phyloP scores from a whole-genome alignment of 2,113 vertebrate genomes.

The Phylloscopus trochiloides region DNA sequence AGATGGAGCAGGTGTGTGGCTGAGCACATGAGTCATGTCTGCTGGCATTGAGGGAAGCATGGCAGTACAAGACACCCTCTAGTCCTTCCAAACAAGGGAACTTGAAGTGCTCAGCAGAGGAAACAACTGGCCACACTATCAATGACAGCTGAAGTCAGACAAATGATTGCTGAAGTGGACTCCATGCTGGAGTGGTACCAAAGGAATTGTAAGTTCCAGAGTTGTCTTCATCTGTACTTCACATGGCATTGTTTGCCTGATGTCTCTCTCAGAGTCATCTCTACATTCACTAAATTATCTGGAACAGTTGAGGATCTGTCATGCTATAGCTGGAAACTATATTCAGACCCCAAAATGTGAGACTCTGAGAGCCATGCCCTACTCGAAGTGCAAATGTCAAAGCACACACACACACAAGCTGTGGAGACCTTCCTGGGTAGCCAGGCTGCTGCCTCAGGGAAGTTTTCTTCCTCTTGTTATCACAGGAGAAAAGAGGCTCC shows the following conservation, averaged over 20 bases:
- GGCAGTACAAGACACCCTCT: not conserved
- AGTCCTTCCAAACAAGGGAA: not conserved
- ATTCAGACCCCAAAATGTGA: not conserved
- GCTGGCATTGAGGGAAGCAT: not conserved
- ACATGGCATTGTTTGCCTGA: not conserved
- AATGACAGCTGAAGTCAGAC: not conserved
- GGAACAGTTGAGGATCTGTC: not conserved
- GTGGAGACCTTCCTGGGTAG: not conserved
- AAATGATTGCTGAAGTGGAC: not conserved
- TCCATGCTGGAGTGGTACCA: not conserved
- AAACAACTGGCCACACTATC: not conserved
- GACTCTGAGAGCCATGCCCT: not conserved
- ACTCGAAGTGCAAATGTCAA: not conserved
- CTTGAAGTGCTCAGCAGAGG: not conserved
- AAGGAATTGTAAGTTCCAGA: not conserved
- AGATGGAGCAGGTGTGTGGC: not conserved
- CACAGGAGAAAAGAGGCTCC: not conserved
- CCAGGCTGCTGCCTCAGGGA: not conserved
- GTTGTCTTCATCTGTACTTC: not conserved
- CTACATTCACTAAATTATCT: not conserved
- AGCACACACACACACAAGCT: rapidly evolving
- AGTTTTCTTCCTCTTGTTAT: not conserved
- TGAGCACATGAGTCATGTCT: not conserved
- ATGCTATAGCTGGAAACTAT: not conserved
- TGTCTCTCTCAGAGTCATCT: not conserved